Percentiles rank a stretch among this genome's conserved stretches.
Evolutionary conservation across 1,140 invertebrate genomes (phyloP).

Genomic region (Myzus persicae): DNA sequence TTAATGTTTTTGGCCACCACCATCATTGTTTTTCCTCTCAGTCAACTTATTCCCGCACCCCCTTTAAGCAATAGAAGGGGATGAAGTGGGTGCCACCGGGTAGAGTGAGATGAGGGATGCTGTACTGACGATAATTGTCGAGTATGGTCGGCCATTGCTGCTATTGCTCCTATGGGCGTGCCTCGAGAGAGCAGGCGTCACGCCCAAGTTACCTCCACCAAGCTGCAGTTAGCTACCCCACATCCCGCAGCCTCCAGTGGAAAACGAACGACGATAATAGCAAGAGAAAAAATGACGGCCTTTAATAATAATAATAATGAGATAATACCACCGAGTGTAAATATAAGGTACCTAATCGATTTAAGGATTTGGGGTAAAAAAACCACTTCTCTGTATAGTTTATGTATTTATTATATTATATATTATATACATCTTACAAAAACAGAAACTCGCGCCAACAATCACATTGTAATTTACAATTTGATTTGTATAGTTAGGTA

Average conservation of each 20-base stretch:
- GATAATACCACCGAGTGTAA: conserved; percentile 46
- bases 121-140: conserved; percentile 51
- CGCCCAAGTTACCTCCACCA: conserved; percentile 33
- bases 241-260: background rate
- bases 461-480: background rate
- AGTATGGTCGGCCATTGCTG: conserved; percentile 45
- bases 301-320: conserved; percentile 48
- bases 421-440: background rate
- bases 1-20: conserved; percentile 48
- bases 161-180: conserved; percentile 31
- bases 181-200: conserved; percentile 40
- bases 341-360: conserved; percentile 31
- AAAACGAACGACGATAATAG: conserved; percentile 46
- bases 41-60: background rate
- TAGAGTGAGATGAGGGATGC: conserved; percentile 5
- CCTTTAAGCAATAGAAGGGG: background rate
- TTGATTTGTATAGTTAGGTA: background rate
- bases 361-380: conserved; percentile 1
- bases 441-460: background rate
- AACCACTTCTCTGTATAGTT: background rate
- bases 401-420: conserved; percentile 17
- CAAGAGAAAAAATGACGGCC: background rate
- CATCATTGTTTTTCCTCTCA: conserved; percentile 51
- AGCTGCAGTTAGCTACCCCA: conserved; percentile 6
- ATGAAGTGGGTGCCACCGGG: background rate